Evolutionary conservation across 2,113 vertebrate genomes (phyloP), one percentile per base, ranked within the genome.

Genomic region (human): DNA sequence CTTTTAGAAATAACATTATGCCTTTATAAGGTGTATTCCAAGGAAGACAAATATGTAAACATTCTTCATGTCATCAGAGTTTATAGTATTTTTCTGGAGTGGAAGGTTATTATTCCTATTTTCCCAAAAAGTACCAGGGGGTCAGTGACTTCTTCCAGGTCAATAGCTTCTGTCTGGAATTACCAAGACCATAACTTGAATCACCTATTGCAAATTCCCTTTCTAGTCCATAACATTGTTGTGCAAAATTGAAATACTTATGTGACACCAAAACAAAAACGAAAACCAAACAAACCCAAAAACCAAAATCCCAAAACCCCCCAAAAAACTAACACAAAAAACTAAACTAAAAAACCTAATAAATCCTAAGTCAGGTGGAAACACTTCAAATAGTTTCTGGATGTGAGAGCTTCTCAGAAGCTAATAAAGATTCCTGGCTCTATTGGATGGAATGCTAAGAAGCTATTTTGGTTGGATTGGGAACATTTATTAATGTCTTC

Each of bases 391-490:
- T 79, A 82, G 35, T 35, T 14, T 81, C 38, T 89, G 73, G 40
- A 61, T 82, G 27, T 11, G 20, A 93, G 20, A 57, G 52, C 27
- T 91, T 16, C 22, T 82, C 43, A 83, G 52, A 88, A 93, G 87
- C 50, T 87, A 87, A 82, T 82, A 86, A 94, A 93, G 43, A 59
- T 75, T 80, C 90, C 96, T 72, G 90, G 68, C 50, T 73, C 5
- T 72, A 70, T 82, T 81, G 43, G 73, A 61, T 87, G 66, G 32
- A 92, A 90, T 90, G 61, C 16, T 80, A 94, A 73, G 78, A 85
- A 84, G 27, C 6, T 82, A 82, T 95, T 96, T 93, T 90, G 5
- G 11, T 64, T 81, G 40, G 57, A 76, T 75, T 82, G 30, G 93
- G 89, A 89, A 92, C 73, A 66, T 89, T 84, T 55, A 78, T 87